Percentiles rank a stretch among this genome's conserved stretches.
Conservation (phyloP, 2,797 vertebrate species). For the Melanogrammus aeglefinus region DNA sequence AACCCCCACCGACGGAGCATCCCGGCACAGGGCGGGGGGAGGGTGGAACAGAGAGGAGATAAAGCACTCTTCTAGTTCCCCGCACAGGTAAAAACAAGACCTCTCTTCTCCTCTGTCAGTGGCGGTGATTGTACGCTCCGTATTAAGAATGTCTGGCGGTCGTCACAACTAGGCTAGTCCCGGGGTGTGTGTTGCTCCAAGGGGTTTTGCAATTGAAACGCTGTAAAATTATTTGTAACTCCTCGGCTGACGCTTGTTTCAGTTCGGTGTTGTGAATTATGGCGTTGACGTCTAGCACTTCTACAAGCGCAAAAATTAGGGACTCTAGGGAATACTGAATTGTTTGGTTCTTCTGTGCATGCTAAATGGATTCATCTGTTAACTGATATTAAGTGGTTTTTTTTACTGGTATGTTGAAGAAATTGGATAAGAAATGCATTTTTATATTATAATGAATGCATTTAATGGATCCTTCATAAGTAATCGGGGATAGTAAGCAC, state of each 20-base stretch:
- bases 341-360: slow-evolving; percentile 6
- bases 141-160: slow-evolving; percentile 16
- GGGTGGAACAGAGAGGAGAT: slow-evolving; percentile 42
- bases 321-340: background rate
- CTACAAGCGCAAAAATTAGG: background rate
- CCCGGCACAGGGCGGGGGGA: slow-evolving; percentile 27
- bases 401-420: background rate
- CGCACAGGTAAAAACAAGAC: slow-evolving; percentile 61
- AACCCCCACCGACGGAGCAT: slow-evolving; percentile 49
- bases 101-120: slow-evolving; percentile 22
- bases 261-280: background rate
- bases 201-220: background rate
- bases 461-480: background rate
- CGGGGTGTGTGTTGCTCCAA: background rate
- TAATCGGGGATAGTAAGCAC: background rate
- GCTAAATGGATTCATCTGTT: background rate
- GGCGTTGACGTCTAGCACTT: slow-evolving; percentile 20
- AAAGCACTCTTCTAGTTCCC: slow-evolving; percentile 40
- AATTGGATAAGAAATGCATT: slow-evolving; percentile 17
- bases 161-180: background rate
- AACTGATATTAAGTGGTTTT: background rate
- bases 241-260: background rate
- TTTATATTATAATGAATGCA: slow-evolving; percentile 11
- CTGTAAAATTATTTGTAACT: background rate
- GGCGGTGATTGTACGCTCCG: slow-evolving; percentile 23